phyloP scores from a whole-genome alignment of 2,888 invertebrate species.

The Tineola bisselliella region DNA sequence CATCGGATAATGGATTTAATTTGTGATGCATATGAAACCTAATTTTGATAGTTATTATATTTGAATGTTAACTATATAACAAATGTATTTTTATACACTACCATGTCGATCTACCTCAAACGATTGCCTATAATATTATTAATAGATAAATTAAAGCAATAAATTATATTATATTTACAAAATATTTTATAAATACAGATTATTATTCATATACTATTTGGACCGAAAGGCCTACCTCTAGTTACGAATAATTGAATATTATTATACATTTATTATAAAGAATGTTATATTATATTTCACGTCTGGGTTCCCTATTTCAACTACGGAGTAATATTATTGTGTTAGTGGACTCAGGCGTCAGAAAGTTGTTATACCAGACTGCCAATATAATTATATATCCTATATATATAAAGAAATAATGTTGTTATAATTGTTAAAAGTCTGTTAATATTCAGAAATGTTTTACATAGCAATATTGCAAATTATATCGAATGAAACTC shows the following conservation, averaged over 20 bases:
- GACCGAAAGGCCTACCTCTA: slow-evolving; percentile 12
- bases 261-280: slow-evolving; percentile 1
- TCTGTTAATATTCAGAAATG: slow-evolving; percentile 27
- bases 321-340: not conserved
- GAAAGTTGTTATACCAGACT: not conserved
- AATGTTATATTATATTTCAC: not conserved
- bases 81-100: slow-evolving; percentile 66
- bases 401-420: slow-evolving; percentile 22
- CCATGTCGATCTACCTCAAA: slow-evolving; percentile 59
- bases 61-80: slow-evolving; percentile 63
- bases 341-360: not conserved
- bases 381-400: not conserved
- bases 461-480: slow-evolving; percentile 50
- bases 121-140: slow-evolving; percentile 35
- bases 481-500: slow-evolving; percentile 47
- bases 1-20: not conserved
- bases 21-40: slow-evolving; percentile 24
- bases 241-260: slow-evolving; percentile 7
- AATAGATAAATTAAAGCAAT: slow-evolving; percentile 16
- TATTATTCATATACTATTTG: not conserved
- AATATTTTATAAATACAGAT: slow-evolving; percentile 3
- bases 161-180: slow-evolving; percentile 5
- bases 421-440: slow-evolving; percentile 47
- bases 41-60: slow-evolving; percentile 65
- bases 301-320: not conserved